A percentile compares a stretch with the other conserved stretches of the same genome.
phyloP scores from a whole-genome alignment of 2,888 invertebrate genomes.

The Cephus spinipes region DNA sequence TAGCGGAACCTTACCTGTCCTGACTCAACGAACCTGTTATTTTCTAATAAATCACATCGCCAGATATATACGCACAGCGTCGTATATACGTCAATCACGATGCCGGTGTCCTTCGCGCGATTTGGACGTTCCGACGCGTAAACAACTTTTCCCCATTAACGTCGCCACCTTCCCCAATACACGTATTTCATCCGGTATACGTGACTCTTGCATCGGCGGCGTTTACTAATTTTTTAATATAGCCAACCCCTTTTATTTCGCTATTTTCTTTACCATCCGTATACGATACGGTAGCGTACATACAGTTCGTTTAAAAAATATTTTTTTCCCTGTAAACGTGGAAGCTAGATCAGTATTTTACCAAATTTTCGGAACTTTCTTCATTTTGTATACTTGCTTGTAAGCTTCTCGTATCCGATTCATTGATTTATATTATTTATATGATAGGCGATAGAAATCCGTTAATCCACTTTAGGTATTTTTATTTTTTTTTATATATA shows the following conservation, averaged over 20 bases:
- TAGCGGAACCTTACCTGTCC: constrained; percentile 39
- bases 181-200: neutral
- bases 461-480: constrained; percentile 22
- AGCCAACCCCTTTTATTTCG: neutral
- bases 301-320: neutral
- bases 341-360: neutral
- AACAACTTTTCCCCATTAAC: neutral
- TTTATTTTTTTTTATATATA: constrained; percentile 23
- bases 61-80: constrained; percentile 39
- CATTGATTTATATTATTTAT: constrained; percentile 11
- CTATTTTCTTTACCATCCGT: neutral
- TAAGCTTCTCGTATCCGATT: neutral
- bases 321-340: neutral
- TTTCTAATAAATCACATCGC: constrained; percentile 54
- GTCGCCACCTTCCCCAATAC: neutral
- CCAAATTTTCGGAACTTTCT: neutral
- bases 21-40: constrained; percentile 49
- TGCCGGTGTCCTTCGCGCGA: constrained; percentile 33
- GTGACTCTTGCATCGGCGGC: neutral
- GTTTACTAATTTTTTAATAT: neutral
- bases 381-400: neutral
- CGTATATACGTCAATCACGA: constrained; percentile 44
- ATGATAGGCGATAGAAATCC: constrained; percentile 23
- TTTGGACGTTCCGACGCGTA: constrained; percentile 17
- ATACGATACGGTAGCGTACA: neutral